Conservation (phyloP, 2,888 invertebrate species). For the Marronus borbonicus region DNA sequence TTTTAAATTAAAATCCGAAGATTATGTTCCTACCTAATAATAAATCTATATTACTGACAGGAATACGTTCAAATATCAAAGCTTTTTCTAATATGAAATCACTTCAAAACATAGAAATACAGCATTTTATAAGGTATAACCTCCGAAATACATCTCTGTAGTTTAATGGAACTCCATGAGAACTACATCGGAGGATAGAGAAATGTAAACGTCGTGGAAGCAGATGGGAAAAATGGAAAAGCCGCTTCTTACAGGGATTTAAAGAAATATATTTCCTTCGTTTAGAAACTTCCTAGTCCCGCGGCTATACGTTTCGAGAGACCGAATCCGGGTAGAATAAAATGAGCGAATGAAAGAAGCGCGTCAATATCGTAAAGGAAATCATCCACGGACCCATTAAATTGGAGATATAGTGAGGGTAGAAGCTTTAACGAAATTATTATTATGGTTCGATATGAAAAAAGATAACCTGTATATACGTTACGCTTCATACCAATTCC, state of each 20-base stretch:
- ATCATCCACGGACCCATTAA: constrained; percentile 58
- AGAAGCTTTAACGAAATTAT: constrained; percentile 61
- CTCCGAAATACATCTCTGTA: constrained; percentile 55
- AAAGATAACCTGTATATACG: constrained; percentile 43
- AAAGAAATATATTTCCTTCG: constrained; percentile 59
- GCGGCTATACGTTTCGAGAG: not conserved
- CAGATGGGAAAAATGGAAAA: constrained; percentile 66
- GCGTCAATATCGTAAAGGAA: constrained; percentile 43
- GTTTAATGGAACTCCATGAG: constrained; percentile 59
- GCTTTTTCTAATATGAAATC: no score
- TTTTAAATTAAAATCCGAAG: no score
- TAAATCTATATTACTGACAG: no score
- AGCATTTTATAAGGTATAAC: not conserved
- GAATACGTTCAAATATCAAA: no score
- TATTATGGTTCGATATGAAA: constrained; percentile 57
- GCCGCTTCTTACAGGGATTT: constrained; percentile 59
- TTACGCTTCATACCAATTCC: constrained; percentile 28
- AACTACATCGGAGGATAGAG: constrained; percentile 59
- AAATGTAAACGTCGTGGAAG: constrained; percentile 60
- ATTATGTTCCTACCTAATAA: no score
- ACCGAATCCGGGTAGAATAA: constrained; percentile 21
- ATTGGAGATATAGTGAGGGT: constrained; percentile 62
- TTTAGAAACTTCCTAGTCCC: constrained; percentile 45
- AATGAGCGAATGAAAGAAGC: constrained; percentile 50
- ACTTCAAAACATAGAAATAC: no score